Percentiles rank a stretch among this genome's conserved stretches.
Evolutionary conservation across 2,888 invertebrate species (phyloP).

Genomic region (Rhimphoctona megacephalus): DNA sequence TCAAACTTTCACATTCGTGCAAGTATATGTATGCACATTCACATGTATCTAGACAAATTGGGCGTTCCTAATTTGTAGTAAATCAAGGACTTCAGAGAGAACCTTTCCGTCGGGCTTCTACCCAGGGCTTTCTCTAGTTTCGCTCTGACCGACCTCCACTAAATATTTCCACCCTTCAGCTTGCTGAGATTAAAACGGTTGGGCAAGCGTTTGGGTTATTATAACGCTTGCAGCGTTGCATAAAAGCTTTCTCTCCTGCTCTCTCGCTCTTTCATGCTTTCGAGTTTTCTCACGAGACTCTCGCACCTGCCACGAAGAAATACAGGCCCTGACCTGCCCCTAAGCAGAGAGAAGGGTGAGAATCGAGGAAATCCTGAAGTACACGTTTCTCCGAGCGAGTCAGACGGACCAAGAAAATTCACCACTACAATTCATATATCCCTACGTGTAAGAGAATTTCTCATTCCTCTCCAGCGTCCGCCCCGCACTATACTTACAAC

Average conservation of each 20-base stretch:
- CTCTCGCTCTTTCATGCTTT: constrained; percentile 35
- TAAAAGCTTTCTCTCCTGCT: constrained; percentile 54
- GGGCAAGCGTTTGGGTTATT: constrained; percentile 64
- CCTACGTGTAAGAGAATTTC: constrained; percentile 33
- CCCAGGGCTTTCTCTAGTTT: constrained; percentile 48
- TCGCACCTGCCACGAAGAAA: constrained; percentile 65
- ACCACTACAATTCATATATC: constrained; percentile 39
- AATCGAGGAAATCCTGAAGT: constrained; percentile 19
- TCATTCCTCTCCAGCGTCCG: constrained; percentile 9
- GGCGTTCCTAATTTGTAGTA: constrained; percentile 72
- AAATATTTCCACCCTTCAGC: constrained; percentile 56
- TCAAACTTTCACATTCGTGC: background rate
- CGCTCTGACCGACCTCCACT: constrained; percentile 25
- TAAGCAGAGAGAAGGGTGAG: constrained; percentile 22
- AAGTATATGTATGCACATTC: background rate
- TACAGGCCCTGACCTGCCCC: constrained; percentile 61
- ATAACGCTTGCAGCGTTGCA: constrained; percentile 68
- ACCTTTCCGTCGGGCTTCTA: constrained; percentile 53
- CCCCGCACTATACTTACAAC: constrained; percentile 34
- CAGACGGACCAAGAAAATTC: constrained; percentile 25
- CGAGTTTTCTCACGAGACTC: constrained; percentile 45
- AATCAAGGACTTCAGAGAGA: constrained; percentile 67
- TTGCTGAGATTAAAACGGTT: constrained; percentile 67
- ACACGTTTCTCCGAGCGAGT: constrained; percentile 30
- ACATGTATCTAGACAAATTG: constrained; percentile 67